These are phyloP conservation scores for Drosophila borborema DNA, from an alignment of 2,888 invertebrate genomes.

Conservation along the genomic window DNA sequence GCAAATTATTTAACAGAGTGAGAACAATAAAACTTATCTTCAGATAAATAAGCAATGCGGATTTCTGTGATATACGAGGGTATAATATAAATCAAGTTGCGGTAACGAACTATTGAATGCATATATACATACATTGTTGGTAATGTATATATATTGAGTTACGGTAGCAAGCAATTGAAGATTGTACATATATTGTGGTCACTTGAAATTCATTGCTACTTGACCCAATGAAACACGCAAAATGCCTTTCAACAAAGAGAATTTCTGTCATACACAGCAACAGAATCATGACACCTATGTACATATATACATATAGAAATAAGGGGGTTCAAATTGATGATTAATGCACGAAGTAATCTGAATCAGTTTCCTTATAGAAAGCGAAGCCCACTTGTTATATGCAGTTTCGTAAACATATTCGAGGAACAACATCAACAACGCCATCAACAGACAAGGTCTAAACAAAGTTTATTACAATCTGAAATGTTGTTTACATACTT, in stretches of 20 bases:
- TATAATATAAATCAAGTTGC: not conserved
- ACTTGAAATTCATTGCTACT: slow-evolving; percentile 22
- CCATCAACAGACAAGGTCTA: not conserved
- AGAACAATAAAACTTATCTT: not conserved
- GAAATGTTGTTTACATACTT: slow-evolving; percentile 31
- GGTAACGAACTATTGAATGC: not conserved
- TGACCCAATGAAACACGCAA: slow-evolving; percentile 17
- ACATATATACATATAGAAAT: not conserved
- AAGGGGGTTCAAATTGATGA: slow-evolving; percentile 25
- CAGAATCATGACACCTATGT: not conserved
- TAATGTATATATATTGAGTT: not conserved
- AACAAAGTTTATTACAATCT: slow-evolving; percentile 28
- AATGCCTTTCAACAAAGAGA: slow-evolving; percentile 22
- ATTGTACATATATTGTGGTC: not conserved
- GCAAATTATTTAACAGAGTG: not conserved
- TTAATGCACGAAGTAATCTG: slow-evolving; percentile 21
- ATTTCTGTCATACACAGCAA: not conserved
- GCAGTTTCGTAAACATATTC: not conserved
- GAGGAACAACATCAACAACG: not conserved
- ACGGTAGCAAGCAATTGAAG: not conserved
- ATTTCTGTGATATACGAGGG: not conserved
- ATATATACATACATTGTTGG: not conserved
- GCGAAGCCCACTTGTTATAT: not conserved
- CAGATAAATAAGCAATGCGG: not conserved
- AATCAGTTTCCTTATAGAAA: slow-evolving; percentile 13